Evolutionary conservation across 2,113 vertebrate species (phyloP), one percentile per base, ranked within the genome.

Genomic region (Cranoglanis bouderius): DNA sequence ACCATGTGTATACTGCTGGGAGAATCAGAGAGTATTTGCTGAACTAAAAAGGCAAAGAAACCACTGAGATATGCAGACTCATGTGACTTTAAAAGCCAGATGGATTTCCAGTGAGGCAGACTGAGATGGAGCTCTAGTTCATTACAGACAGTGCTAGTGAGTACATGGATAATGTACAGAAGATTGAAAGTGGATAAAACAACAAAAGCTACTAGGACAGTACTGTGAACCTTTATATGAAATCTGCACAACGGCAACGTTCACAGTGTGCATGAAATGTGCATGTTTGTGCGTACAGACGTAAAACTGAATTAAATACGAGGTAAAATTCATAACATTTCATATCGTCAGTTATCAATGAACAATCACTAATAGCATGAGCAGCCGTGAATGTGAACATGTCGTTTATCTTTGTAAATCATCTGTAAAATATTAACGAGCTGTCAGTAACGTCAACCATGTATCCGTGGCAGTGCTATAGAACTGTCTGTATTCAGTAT

Each of bases 11-110:
- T 67, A 38, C 57, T 87, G 86, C 75, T 70, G 75, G 55, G n/a
- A 55, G 21, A 51, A 38, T 53, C 61, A 82, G n/a, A n/a, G 86
- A 7, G 6, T 0, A 43, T 43, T 32, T 80, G 57, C 74, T 80
- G 21, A 51, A 81, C 21, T 81, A 65, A 87, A 90, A 57, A 75
- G 3, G 10, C 21, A 29, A 67, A 40, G 0, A 51, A 83, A 59
- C 57, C 55, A 85, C 75, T 88, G n/a, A 86, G 38, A 77, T 84
- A 67, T 80, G 21, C 24, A 65, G 63, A 82, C 63, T 82, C 59
- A 81, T 67, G 49, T 59, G 51, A 40, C 70, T 38, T 51, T 29
- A 87, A 84, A 84, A 70, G 55, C 65, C 49, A 84, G 81, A 88
- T 57, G 49, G 51, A 74, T 70, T 59, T 74, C 32, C 80, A 83